phyloP scores from a whole-genome alignment of 23 tunicate species.

The Phallusia fumigata region DNA sequence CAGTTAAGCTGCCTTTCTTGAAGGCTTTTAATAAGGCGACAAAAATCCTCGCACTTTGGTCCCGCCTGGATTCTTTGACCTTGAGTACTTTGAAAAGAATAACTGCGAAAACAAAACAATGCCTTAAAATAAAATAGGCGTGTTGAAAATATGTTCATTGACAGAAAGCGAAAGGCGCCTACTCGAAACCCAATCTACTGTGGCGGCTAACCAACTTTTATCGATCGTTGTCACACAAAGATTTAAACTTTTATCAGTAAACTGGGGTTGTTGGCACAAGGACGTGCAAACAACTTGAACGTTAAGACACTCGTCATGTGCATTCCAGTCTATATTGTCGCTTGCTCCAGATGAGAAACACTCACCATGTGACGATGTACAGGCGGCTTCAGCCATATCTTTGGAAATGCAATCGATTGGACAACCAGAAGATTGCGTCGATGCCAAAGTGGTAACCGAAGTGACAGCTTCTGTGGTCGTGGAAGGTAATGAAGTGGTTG shows the following conservation, averaged over 20 bases:
- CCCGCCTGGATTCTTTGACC: not conserved
- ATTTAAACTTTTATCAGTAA: too few species aligned
- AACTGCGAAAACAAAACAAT: not conserved
- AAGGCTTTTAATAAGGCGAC: not conserved
- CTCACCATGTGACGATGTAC: not conserved
- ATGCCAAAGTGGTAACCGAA: not conserved
- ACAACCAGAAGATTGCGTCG: conserved; percentile 8
- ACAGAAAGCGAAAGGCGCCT: too few species aligned
- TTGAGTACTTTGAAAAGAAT: not conserved
- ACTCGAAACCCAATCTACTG: too few species aligned
- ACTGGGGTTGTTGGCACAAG: too few species aligned
- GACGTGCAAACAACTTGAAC: too few species aligned
- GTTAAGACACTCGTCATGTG: too few species aligned
- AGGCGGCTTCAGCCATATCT: conserved; percentile 1
- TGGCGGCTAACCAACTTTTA: too few species aligned
- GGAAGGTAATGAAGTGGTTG: not conserved
- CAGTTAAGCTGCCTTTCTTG: not conserved
- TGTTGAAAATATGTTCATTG: too few species aligned
- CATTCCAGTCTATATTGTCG: too few species aligned
- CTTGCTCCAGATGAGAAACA: too few species aligned
- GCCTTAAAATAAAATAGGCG: too few species aligned
- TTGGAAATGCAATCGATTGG: conserved; percentile 12
- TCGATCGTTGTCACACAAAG: too few species aligned
- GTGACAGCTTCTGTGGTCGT: conserved; percentile 14
- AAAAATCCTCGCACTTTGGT: not conserved